Conservation (phyloP, 1,140 invertebrate genomes). For the Colletes latitarsis region DNA sequence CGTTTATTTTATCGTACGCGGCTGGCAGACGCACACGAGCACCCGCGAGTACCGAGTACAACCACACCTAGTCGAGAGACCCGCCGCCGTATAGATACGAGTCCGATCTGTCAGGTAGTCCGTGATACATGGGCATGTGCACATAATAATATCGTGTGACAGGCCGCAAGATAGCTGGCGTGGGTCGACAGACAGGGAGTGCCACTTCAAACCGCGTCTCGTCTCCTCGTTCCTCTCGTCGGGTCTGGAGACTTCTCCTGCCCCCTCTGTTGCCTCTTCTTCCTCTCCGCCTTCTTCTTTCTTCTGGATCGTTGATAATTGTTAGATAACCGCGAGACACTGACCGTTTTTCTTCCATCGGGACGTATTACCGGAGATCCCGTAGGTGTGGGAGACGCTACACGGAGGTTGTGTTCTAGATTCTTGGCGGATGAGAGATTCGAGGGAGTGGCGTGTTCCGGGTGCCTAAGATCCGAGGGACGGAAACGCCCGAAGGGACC, state of each 20-base stretch:
- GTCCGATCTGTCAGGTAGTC: conserved; percentile 77
- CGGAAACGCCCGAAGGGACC: no score
- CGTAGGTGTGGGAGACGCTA: neutral
- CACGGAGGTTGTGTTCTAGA: neutral
- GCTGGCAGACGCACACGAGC: conserved; percentile 42
- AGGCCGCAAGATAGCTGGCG: conserved; percentile 70
- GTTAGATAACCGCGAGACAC: conserved; percentile 2
- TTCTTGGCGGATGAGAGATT: neutral
- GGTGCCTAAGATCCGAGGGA: neutral
- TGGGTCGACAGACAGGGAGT: conserved; percentile 79
- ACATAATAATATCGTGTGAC: conserved; percentile 73
- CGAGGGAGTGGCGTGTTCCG: neutral
- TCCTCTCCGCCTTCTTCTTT: neutral
- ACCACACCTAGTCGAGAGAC: conserved; percentile 70
- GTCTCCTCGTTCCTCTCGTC: conserved; percentile 28
- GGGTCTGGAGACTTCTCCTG: neutral
- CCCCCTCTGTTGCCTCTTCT: neutral
- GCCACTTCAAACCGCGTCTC: conserved; percentile 69
- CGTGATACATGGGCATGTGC: conserved; percentile 74
- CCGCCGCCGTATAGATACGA: conserved; percentile 61
- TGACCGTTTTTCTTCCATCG: neutral
- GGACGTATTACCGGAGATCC: neutral
- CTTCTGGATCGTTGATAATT: conserved; percentile 21
- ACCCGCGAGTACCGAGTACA: conserved; percentile 62
- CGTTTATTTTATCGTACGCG: conserved; percentile 67